Evolutionary conservation across 2,888 invertebrate genomes (phyloP).

Genomic region (Tuta absoluta): DNA sequence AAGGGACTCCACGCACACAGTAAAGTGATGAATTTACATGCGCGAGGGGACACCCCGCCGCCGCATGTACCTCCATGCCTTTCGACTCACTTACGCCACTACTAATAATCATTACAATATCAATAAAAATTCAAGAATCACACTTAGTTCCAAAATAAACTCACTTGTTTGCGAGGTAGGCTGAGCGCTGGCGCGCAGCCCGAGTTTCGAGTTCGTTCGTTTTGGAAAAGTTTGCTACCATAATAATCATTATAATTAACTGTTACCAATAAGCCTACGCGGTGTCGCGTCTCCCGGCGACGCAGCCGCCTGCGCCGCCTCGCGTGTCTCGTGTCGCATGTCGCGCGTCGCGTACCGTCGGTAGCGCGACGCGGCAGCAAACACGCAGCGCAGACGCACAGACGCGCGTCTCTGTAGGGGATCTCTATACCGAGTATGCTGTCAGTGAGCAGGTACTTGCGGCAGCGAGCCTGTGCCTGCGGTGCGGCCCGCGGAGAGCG

Average conservation of each 20-base stretch:
- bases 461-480: conserved; percentile 7
- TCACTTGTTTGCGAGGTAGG: conserved; percentile 89
- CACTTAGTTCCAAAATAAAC: conserved; percentile 89
- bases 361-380: conserved; percentile 30
- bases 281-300: conserved; percentile 72
- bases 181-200: conserved; percentile 80
- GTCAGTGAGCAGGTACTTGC: conserved; percentile 4
- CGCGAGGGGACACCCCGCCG: conserved; percentile 45
- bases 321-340: neutral
- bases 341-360: conserved; percentile 3
- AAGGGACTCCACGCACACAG: conserved; percentile 78
- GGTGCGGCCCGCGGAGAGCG: conserved; percentile 19
- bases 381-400: conserved; percentile 7
- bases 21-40: conserved; percentile 63
- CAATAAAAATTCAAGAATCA: conserved; percentile 86
- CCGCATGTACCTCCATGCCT: conserved; percentile 63
- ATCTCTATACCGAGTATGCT: conserved; percentile 2
- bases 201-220: conserved; percentile 83
- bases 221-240: conserved; percentile 82
- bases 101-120: conserved; percentile 81
- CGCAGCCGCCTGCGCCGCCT: conserved; percentile 1
- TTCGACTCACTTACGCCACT: conserved; percentile 77
- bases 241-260: conserved; percentile 80
- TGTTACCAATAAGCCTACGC: conserved; percentile 80
- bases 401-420: conserved; percentile 1